phyloP scores from a whole-genome alignment of 2,113 vertebrate genomes.

The Gymnorhina tibicen region DNA sequence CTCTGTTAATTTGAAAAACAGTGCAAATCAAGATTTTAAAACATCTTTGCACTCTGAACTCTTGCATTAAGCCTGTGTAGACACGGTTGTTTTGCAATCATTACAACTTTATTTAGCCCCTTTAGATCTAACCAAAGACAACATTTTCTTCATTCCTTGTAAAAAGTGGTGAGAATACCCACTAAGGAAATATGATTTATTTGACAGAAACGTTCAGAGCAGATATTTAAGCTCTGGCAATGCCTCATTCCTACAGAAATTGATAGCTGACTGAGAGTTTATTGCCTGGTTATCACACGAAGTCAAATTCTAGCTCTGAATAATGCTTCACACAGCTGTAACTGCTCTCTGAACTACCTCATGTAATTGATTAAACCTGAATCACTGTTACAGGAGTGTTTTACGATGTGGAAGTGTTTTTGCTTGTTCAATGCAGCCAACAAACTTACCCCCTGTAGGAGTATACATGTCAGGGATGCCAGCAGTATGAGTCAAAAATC shows the following conservation, averaged over 20 bases:
- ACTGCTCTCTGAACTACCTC: not conserved
- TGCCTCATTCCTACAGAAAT: not conserved
- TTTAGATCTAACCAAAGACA: not conserved
- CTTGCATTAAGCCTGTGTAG: not conserved
- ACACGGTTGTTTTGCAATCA: not conserved
- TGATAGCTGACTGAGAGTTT: constrained; percentile 2
- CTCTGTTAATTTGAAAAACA: not conserved
- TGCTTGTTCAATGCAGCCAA: not conserved
- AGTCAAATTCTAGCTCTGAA: not conserved
- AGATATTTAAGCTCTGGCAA: not conserved
- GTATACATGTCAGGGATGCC: not conserved
- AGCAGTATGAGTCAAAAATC: not conserved
- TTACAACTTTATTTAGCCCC: not conserved
- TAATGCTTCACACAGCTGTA: not conserved
- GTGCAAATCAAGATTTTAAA: not conserved
- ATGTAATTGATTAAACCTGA: not conserved
- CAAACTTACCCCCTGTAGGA: not conserved
- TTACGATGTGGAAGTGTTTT: not conserved
- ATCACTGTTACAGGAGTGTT: not conserved
- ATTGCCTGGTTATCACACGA: constrained; percentile 7
- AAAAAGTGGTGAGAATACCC: not conserved
- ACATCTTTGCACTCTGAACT: not conserved
- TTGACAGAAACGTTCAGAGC: not conserved
- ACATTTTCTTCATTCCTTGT: not conserved
- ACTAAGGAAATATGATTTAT: not conserved